A percentile compares a stretch with the other conserved stretches of the same genome.
Conservation (phyloP, 2,888 invertebrate species). For the Cartodere bifasciata region DNA sequence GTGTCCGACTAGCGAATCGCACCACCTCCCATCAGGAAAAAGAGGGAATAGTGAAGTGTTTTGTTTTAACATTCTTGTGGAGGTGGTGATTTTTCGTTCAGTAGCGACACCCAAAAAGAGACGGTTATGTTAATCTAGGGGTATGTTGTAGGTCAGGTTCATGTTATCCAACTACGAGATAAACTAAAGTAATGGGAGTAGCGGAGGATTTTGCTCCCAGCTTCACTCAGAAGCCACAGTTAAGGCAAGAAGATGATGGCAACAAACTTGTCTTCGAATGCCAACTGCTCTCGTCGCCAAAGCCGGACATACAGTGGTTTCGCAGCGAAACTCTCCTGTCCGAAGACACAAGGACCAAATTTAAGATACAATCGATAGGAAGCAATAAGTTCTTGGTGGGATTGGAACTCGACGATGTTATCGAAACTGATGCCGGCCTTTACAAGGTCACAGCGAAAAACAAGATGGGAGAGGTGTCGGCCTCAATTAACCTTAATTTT, state of each 20-base stretch:
- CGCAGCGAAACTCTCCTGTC: constrained; percentile 74
- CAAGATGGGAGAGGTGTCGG: constrained; percentile 93
- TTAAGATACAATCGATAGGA: constrained; percentile 76
- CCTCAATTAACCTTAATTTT: constrained; percentile 94
- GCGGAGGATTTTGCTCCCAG: constrained; percentile 94
- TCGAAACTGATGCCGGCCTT: constrained; percentile 89
- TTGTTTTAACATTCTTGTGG: no score
- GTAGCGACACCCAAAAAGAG: no score
- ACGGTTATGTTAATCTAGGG: constrained; percentile 22
- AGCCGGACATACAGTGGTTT: constrained; percentile 87
- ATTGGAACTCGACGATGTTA: constrained; percentile 88
- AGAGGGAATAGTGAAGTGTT: no score
- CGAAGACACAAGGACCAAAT: constrained; percentile 75
- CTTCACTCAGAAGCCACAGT: constrained; percentile 95
- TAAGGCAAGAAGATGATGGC: constrained; percentile 92
- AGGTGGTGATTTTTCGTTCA: no score
- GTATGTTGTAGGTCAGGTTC: constrained; percentile 29
- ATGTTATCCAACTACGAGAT: constrained; percentile 33
- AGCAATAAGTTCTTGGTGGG: constrained; percentile 82
- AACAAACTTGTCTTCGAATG: constrained; percentile 92
- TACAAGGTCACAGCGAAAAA: constrained; percentile 96
- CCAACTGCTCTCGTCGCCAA: constrained; percentile 74
- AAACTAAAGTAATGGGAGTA: constrained; percentile 55
- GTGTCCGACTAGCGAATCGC: no score
- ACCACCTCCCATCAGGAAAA: no score